These are phyloP conservation scores for Bugula neritina DNA, from an alignment of 2,888 invertebrate species.

Conservation along the genomic window DNA sequence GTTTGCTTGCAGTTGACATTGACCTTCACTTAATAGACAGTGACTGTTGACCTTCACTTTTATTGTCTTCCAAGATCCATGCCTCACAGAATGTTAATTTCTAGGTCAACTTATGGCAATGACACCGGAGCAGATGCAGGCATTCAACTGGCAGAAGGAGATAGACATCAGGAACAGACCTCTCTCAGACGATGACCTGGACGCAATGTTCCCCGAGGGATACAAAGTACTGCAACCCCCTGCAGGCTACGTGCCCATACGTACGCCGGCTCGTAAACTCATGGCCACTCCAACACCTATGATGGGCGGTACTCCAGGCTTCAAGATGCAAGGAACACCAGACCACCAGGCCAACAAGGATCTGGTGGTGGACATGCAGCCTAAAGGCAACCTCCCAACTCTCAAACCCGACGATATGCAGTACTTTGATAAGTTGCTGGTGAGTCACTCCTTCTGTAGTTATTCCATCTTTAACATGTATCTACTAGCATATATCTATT, in stretches of 20 bases:
- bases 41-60: no score
- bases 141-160: constrained; percentile 95
- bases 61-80: no score
- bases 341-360: constrained; percentile 54
- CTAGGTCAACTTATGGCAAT: constrained; percentile 82
- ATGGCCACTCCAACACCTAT: constrained; percentile 98
- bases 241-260: constrained; percentile 87
- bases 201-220: constrained; percentile 94
- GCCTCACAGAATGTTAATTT: constrained; percentile 11
- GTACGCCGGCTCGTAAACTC: constrained; percentile 94
- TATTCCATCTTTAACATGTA: background rate
- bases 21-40: no score
- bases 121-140: constrained; percentile 98
- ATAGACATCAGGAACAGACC: constrained; percentile 97
- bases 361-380: constrained; percentile 88
- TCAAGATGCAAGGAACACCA: constrained; percentile 52
- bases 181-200: constrained; percentile 91
- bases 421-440: constrained; percentile 95
- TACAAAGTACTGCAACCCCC: constrained; percentile 73
- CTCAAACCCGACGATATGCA: constrained; percentile 99
- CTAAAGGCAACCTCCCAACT: constrained; percentile 90
- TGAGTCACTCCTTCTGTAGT: constrained; percentile 32
- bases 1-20: no score
- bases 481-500: no score
- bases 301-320: constrained; percentile 52